Evolutionary conservation across 2,888 invertebrate genomes (phyloP).

Genomic region (Sycophila texana): DNA sequence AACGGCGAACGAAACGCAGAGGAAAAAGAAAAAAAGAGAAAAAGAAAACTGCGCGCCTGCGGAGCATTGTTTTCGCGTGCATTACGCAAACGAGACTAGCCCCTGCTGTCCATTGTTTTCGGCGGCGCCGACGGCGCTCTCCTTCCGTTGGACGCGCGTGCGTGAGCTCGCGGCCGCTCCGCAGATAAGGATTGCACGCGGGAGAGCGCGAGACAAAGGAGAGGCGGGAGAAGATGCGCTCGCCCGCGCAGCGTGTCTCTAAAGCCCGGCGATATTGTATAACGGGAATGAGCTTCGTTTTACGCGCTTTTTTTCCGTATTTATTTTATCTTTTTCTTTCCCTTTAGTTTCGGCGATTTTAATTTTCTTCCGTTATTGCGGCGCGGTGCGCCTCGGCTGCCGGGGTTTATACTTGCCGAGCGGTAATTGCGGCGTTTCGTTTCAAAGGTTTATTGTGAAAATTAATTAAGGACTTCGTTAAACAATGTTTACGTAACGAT

Average conservation of each 20-base stretch:
- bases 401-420: background rate
- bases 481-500: too few relatives aligned
- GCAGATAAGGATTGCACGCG: constrained; percentile 8
- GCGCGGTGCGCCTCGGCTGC: background rate
- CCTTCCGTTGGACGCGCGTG: constrained; percentile 32
- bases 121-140: constrained; percentile 43
- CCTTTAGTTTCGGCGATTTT: background rate
- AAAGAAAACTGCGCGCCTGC: constrained; percentile 53
- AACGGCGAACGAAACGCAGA: constrained; percentile 62
- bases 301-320: background rate
- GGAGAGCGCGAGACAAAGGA: background rate
- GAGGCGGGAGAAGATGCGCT: background rate
- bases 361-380: background rate
- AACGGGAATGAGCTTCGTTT: background rate
- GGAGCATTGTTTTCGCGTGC: constrained; percentile 65
- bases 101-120: constrained; percentile 65
- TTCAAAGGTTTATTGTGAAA: too few relatives aligned
- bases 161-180: background rate
- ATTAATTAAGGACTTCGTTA: too few relatives aligned
- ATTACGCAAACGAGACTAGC: constrained; percentile 71
- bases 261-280: background rate
- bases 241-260: background rate
- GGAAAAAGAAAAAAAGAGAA: too few relatives aligned
- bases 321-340: background rate
- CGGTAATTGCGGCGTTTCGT: too few relatives aligned